Evolutionary conservation across 2,113 vertebrate species (phyloP).

Genomic region (Thalassoma bifasciatum): DNA sequence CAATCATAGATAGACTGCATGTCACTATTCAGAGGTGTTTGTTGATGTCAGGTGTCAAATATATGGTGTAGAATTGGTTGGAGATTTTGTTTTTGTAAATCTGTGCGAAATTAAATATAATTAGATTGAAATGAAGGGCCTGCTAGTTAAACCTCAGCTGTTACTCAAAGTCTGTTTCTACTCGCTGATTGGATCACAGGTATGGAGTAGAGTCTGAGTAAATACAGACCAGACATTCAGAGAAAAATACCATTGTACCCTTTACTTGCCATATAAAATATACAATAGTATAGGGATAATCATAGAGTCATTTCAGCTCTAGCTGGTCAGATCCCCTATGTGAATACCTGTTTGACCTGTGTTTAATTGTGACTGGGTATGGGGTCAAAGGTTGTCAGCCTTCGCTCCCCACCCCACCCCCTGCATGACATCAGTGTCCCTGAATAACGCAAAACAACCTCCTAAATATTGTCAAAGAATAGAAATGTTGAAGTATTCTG

Average conservation of each 20-base stretch:
- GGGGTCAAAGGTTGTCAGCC: conserved; percentile 2
- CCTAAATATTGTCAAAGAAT: neutral
- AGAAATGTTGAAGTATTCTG: neutral
- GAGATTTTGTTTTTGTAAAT: neutral
- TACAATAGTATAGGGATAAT: neutral
- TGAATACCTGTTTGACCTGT: neutral
- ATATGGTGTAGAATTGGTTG: neutral
- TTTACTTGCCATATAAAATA: no score
- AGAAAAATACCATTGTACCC: no score
- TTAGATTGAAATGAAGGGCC: neutral
- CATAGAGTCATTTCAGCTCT: conserved; percentile 1
- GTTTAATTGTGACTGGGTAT: neutral
- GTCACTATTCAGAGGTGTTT: neutral
- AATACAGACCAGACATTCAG: no score
- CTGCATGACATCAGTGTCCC: neutral
- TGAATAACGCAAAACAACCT: neutral
- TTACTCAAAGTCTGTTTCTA: no score
- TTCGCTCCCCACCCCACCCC: no score
- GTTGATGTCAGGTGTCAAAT: neutral
- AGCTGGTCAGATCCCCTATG: neutral
- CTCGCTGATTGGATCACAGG: no score
- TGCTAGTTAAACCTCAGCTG: no score
- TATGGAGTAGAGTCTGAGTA: no score
- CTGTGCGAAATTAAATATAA: no score
- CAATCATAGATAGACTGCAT: neutral